Conservation (phyloP, 92 coral and sea anemone species). For the Phymanthus crucifer region DNA sequence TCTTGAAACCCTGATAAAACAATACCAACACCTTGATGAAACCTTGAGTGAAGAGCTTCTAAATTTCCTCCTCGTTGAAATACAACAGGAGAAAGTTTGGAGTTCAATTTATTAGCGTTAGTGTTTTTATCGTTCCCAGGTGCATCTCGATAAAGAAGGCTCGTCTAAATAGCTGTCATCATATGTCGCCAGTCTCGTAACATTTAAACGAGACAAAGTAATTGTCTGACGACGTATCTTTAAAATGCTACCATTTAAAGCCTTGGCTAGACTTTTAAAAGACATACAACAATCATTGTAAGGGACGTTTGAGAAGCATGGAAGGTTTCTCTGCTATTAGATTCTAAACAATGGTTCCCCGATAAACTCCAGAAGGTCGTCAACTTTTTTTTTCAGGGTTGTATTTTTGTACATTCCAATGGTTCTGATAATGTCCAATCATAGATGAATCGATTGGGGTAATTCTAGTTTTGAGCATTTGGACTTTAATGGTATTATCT, state of each 20-base stretch:
- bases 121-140: background rate
- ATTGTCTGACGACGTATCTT: slow-evolving; percentile 9
- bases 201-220: background rate
- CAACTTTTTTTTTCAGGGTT: background rate
- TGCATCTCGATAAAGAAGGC: slow-evolving; percentile 4
- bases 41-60: background rate
- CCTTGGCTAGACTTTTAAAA: background rate
- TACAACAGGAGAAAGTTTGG: background rate
- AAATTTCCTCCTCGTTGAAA: background rate
- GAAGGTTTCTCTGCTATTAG: background rate
- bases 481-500: background rate
- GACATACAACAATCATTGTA: background rate
- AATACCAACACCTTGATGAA: background rate
- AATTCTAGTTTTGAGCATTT: background rate
- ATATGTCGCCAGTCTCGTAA: background rate
- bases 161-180: slow-evolving; percentile 8
- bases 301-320: background rate
- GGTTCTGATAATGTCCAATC: background rate
- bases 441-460: background rate
- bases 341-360: background rate
- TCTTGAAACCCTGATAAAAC: slow-evolving; percentile 1
- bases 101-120: background rate
- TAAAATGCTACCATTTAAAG: background rate
- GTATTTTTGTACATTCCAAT: background rate
- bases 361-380: slow-evolving; percentile 8